Evolutionary conservation across 1,140 invertebrate species (phyloP), one percentile per base, ranked within the genome.

Genomic region (Saccostrea echinata): DNA sequence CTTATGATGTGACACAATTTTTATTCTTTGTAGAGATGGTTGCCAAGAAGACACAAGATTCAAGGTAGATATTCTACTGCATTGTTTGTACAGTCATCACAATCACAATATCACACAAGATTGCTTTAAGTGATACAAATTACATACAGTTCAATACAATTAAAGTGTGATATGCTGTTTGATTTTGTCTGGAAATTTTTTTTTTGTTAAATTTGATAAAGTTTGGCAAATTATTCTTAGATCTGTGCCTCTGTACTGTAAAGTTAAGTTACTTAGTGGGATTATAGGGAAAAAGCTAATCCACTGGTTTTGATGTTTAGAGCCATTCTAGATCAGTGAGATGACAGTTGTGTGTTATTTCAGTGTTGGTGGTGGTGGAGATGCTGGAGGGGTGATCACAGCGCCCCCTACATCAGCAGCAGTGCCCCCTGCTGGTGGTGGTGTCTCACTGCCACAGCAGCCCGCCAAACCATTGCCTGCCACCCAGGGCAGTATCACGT

Each of bases 1-100:
- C 43, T 81, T 35, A 0, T 81, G 80, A 35, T 27, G 33, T 6
- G 1, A 35, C 13, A n/a, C 3, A 80, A 12, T 43, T 27, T 2
- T 81, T 81, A 43, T 51, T 43, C 8, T 81, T 52, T 84, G 12
- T 53, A 84, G 82, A 84, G 30, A 84, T 84, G 82, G 55, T 84
- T 27, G 82, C 43, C 21, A 84, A 84, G 43, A 52, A 84, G 18
- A 57, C 51, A 11, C 82, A 84, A 57, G 82, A 84, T 43, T 43
- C 43, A 24, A 27, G 30, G 82, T 84, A 53, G n/a, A 43, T 84
- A 30, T 76, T 27, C 12, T 76, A 27, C 12, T 21, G 43, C 18
- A 64, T 64, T 64, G n/a, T n/a, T n/a, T n/a, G n/a, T n/a, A n/a
- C n/a, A n/a, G n/a, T n/a, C n/a, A n/a, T n/a, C n/a, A n/a, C n/a